Percentiles rank a stretch among this genome's conserved stretches.
Evolutionary conservation across 1,140 invertebrate genomes (phyloP).

Genomic region (Gonatopus flavifemur): DNA sequence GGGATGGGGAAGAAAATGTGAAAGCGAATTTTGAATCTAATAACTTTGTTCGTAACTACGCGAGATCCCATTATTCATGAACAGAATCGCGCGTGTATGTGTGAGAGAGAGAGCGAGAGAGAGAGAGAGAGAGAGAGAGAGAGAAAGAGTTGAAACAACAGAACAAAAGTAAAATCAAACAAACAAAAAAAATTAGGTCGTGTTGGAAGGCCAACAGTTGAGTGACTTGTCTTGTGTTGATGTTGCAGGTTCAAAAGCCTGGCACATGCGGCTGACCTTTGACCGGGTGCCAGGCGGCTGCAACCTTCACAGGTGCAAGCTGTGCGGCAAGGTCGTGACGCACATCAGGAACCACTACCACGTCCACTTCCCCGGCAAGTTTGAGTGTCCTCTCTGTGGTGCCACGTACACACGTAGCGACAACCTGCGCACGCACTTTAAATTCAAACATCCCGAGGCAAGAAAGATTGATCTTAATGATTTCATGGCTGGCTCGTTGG

Average conservation of each 20-base stretch:
- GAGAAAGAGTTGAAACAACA: constrained; percentile 10
- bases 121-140: constrained; percentile 1
- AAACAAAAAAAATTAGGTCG: constrained; percentile 24
- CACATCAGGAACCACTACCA: constrained; percentile 90
- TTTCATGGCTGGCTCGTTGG: constrained; percentile 56
- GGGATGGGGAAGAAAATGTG: too few species aligned
- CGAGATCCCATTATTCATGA: too few species aligned
- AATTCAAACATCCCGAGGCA: constrained; percentile 85
- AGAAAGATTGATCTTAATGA: constrained; percentile 74
- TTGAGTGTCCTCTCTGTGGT: constrained; percentile 83
- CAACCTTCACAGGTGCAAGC: constrained; percentile 86
- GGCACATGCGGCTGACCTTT: constrained; percentile 89
- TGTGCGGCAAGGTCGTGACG: constrained; percentile 88
- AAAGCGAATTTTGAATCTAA: too few species aligned
- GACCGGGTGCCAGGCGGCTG: constrained; percentile 84
- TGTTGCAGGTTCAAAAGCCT: constrained; percentile 87
- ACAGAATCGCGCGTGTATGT: too few species aligned
- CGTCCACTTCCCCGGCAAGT: constrained; percentile 84
- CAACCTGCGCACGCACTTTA: constrained; percentile 85
- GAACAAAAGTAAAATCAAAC: constrained; percentile 9
- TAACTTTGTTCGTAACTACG: too few species aligned
- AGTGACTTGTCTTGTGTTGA: constrained; percentile 65
- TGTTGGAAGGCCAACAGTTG: constrained; percentile 48
- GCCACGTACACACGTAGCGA: constrained; percentile 85
- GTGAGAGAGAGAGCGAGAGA: not conserved